Conservation (phyloP, 2,113 vertebrate genomes). For the Tetraodon nigroviridis region DNA sequence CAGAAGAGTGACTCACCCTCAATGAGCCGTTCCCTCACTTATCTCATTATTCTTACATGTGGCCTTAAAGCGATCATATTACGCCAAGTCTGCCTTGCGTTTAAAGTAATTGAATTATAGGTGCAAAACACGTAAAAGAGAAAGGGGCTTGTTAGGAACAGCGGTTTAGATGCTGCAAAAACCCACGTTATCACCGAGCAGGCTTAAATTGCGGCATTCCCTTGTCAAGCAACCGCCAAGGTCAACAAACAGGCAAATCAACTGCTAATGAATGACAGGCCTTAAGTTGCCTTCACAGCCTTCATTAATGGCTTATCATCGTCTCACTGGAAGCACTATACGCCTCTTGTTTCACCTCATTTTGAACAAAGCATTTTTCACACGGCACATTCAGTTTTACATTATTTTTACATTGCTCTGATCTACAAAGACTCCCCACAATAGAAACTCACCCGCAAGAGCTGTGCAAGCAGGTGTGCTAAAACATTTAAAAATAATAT, state of each 20-base stretch:
- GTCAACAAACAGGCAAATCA: slow-evolving; percentile 14
- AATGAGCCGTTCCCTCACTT: slow-evolving; percentile 11
- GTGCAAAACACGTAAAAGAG: slow-evolving; percentile 14
- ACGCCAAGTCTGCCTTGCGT: neutral
- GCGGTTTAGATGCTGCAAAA: slow-evolving; percentile 12
- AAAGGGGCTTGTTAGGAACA: slow-evolving; percentile 14
- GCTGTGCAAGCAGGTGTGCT: too few relatives aligned
- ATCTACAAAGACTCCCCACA: too few relatives aligned
- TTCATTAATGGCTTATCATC: slow-evolving; percentile 3
- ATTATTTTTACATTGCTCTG: too few relatives aligned
- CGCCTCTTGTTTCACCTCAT: slow-evolving; percentile 18
- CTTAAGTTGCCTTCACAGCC: too few relatives aligned
- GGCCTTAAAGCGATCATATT: neutral
- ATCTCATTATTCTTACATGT: slow-evolving; percentile 14
- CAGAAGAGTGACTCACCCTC: slow-evolving; percentile 3
- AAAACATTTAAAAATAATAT: too few relatives aligned
- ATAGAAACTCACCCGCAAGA: too few relatives aligned
- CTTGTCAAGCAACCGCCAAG: neutral
- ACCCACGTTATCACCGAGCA: neutral
- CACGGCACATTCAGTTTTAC: too few relatives aligned
- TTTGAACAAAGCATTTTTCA: too few relatives aligned
- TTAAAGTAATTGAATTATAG: slow-evolving; percentile 39
- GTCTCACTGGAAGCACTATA: slow-evolving; percentile 26
- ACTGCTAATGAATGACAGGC: slow-evolving; percentile 16
- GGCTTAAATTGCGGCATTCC: neutral